A percentile compares a stretch with the other conserved stretches of the same genome.
Evolutionary conservation across 53 echinoderm and acorn worm species (phyloP).

Genomic region (Holothuria scabra): DNA sequence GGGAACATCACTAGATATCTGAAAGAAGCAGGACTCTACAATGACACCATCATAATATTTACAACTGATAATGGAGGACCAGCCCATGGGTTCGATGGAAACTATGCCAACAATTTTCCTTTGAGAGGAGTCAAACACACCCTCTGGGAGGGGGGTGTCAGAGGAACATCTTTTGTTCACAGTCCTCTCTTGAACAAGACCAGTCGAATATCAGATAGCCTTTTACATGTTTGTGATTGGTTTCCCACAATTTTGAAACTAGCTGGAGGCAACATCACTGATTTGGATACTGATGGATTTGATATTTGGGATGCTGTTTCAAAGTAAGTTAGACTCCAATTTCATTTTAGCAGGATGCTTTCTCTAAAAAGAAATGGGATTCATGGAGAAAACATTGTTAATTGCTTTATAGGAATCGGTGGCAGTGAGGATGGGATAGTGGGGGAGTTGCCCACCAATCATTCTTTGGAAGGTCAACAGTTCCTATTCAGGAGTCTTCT

Average conservation of each 20-base stretch:
- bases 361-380: too few species aligned
- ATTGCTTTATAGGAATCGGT: too few species aligned
- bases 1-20: conserved; percentile 78
- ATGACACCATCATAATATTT: conserved; percentile 91
- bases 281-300: conserved; percentile 65
- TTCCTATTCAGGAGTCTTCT: too few species aligned
- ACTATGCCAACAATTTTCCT: conserved; percentile 93
- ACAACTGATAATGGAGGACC: conserved; percentile 98
- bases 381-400: too few species aligned
- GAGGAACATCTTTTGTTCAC: conserved; percentile 86
- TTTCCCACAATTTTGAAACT: conserved; percentile 84
- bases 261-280: conserved; percentile 73
- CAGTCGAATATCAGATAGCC: conserved; percentile 63
- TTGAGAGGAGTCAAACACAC: conserved; percentile 86
- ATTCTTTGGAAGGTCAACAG: too few species aligned
- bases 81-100: conserved; percentile 79
- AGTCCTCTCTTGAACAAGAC: conserved; percentile 78
- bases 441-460: too few species aligned
- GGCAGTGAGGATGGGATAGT: too few species aligned
- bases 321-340: conserved; percentile 48
- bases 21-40: conserved; percentile 76
- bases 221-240: conserved; percentile 92
- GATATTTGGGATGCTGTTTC: conserved; percentile 91
- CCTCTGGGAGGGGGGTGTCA: conserved; percentile 92
- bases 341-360: too few species aligned